Percentiles rank a stretch among this genome's conserved stretches.
phyloP scores from a whole-genome alignment of 2,888 invertebrate species.

The Mimumesa dahlbomi region DNA sequence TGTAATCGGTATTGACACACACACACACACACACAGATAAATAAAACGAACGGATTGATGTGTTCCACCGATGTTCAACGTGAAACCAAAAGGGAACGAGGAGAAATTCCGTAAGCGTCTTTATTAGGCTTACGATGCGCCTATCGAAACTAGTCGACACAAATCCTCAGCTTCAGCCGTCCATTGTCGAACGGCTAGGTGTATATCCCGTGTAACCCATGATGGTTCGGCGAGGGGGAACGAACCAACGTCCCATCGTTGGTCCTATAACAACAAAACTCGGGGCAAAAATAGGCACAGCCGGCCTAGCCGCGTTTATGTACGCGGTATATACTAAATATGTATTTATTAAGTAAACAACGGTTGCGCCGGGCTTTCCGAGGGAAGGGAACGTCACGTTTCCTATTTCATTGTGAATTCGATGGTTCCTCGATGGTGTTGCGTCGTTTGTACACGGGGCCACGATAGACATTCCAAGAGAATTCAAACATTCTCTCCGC shows the following conservation, averaged over 20 bases:
- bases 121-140: slow-evolving; percentile 40
- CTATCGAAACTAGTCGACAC: slow-evolving; percentile 42
- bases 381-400: slow-evolving; percentile 40
- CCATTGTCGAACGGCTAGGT: slow-evolving; percentile 53
- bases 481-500: too few species aligned
- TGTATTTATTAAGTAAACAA: slow-evolving; percentile 80
- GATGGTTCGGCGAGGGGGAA: slow-evolving; percentile 31
- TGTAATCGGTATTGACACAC: too few species aligned
- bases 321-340: slow-evolving; percentile 74
- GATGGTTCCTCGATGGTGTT: slow-evolving; percentile 37
- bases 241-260: slow-evolving; percentile 59
- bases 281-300: slow-evolving; percentile 76
- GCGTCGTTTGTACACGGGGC: slow-evolving; percentile 33
- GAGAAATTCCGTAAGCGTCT: slow-evolving; percentile 29
- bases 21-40: too few species aligned
- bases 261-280: slow-evolving; percentile 79
- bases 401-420: slow-evolving; percentile 58
- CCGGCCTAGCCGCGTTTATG: slow-evolving; percentile 70
- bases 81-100: not conserved
- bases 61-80: not conserved
- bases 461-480: too few species aligned
- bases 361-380: slow-evolving; percentile 56
- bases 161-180: slow-evolving; percentile 44
- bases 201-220: slow-evolving; percentile 34
- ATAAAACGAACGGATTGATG: too few species aligned